Base-by-base conservation (phyloP, 2,113 vertebrate genomes). In the Sinocyclocheilus rhinocerous region DNA sequence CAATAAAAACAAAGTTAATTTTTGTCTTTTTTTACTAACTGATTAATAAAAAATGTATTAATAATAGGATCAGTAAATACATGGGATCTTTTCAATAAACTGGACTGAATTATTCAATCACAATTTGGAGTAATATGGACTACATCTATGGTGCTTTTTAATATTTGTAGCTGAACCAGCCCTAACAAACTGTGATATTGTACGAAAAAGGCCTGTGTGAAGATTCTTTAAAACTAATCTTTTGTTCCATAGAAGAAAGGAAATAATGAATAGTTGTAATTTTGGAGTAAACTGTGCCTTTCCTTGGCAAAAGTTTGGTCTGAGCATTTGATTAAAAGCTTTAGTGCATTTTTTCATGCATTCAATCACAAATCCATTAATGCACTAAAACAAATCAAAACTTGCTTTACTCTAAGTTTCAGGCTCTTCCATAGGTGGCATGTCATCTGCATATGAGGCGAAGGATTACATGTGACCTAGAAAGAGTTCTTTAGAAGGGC, bases 401-500 rank as follows among this genome's bases (percentile, higher is more conserved):
- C 8, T 20, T 48, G 33, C 9, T 76, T 24, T n/a, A 33, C 0
- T 6, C 7, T 29, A 42, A 20, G 24, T n/a, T 3, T n/a, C 57
- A 42, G 20, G 15, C 61, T n/a, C 1, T 42, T 81, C 75, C 2
- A 7, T 1, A 10, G 84, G 72, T 18, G 11, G 33, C 24, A 79
- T 48, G 1, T 39, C 8, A 69, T 42, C 18, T 55, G 76, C 42
- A 39, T n/a, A 55, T 20, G 26, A 39, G 12, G 22, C n/a, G 8
- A 18, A 12, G n/a, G 8, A 45, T 29, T 70, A 26, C 48, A 9
- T 86, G 39, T 88, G 84, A 83, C 82, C 86, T 85, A 86, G 50
- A 83, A 86, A 76, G 24, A 82, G 26, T 67, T 86, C 63, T 79
- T 76, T 7, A 79, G 78, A 88, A 83, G 63, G 69, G 61, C 16